These are phyloP conservation scores for Vidua chalybeata DNA, from an alignment of 2,113 vertebrate genomes.

Conservation along the genomic window DNA sequence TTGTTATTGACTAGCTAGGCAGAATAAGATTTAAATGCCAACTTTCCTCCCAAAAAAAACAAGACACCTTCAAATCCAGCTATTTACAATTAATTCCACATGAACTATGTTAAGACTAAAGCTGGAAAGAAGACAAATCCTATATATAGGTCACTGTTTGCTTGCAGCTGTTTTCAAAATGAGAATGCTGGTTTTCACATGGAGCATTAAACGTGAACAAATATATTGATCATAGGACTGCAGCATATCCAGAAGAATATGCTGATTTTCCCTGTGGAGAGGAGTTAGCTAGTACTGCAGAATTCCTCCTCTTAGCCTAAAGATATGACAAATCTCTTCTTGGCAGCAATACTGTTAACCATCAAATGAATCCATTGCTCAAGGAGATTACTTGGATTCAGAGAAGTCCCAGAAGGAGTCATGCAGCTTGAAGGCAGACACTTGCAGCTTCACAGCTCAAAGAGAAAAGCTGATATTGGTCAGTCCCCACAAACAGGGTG, in stretches of 20 bases:
- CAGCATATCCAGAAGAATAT: slow-evolving; percentile 7
- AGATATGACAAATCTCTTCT: slow-evolving; percentile 21
- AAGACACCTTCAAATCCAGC: neutral
- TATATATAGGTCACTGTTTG: neutral
- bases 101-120: neutral
- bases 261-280: slow-evolving; percentile 28
- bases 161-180: slow-evolving; percentile 8
- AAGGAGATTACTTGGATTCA: slow-evolving; percentile 40
- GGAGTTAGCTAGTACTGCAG: slow-evolving; percentile 14
- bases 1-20: neutral
- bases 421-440: neutral
- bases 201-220: neutral
- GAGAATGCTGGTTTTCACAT: neutral
- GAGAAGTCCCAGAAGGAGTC: slow-evolving; percentile 26
- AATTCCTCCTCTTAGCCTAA: slow-evolving; percentile 25
- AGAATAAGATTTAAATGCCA: slow-evolving; percentile 19
- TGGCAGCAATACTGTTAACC: slow-evolving; percentile 34
- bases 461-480: neutral
- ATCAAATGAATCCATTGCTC: slow-evolving; percentile 37
- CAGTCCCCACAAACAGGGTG: neutral
- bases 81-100: neutral
- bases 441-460: neutral
- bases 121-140: neutral
- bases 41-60: neutral
- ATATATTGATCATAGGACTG: slow-evolving; percentile 19